phyloP scores from a whole-genome alignment of 2,113 vertebrate genomes.

The Sylvilagus bachmani region DNA sequence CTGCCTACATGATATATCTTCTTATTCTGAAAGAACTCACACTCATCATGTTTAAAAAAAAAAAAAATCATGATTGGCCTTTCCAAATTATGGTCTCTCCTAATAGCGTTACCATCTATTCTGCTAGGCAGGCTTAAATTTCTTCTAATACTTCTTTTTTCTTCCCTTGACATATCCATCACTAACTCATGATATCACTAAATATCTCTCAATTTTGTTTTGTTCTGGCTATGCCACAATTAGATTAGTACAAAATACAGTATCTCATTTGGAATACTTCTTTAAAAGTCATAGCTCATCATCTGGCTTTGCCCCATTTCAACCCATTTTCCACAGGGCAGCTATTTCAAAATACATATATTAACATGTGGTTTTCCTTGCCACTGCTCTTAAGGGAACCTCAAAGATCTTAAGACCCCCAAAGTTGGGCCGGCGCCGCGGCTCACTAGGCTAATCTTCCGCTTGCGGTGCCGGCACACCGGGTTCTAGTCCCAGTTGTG shows the following conservation, averaged over 20 bases:
- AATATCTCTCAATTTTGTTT: not conserved
- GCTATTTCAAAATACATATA: slow-evolving; percentile 34
- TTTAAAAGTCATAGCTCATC: not conserved
- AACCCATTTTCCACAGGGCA: not conserved
- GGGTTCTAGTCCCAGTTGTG: too few relatives aligned
- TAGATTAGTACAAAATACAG: not conserved
- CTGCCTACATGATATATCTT: not conserved
- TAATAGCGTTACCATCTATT: not conserved
- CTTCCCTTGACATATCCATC: not conserved
- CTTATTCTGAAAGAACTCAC: not conserved
- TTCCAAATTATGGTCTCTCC: not conserved
- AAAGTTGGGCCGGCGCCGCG: too few relatives aligned
- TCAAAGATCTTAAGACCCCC: slow-evolving; percentile 18
- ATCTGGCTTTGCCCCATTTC: not conserved
- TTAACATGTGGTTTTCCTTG: slow-evolving; percentile 11
- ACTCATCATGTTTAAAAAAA: not conserved
- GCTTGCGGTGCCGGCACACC: too few relatives aligned
- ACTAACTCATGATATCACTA: not conserved
- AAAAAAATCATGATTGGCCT: not conserved
- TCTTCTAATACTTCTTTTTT: not conserved
- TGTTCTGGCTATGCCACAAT: not conserved
- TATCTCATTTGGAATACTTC: not conserved
- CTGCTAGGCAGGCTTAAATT: not conserved
- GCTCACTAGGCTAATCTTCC: too few relatives aligned
- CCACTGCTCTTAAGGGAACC: not conserved